Base-by-base conservation (phyloP, 1,140 invertebrate species). In the Euglossa dilemma region DNA sequence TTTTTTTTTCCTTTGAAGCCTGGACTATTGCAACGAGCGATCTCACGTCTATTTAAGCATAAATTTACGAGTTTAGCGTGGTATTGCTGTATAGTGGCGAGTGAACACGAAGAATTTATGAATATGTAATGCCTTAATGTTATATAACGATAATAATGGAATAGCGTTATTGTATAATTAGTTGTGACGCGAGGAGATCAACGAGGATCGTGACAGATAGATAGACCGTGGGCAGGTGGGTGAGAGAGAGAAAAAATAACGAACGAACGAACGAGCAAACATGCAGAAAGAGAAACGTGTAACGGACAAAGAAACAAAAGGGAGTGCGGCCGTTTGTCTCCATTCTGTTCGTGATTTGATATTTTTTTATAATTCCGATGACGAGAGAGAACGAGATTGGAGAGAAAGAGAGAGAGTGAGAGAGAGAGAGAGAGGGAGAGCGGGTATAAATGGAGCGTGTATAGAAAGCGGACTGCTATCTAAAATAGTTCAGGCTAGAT, bases 101-200 rank as follows among this genome's bases (percentile, higher is more conserved):
- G 84, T 88, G 90, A 87, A 70, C 72, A 56, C 54, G 82, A 79
- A 91, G 88, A 91, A 92, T 90, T 93, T 92, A 93, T 93, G 92
- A 93, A 93, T 92, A 94, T 94, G 90, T 94, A 94, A 93, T 94
- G 93, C 93, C 93, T 94, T 94, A 94, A 94, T 93, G 92, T 93
- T 93, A 76, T 82, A 93, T 93, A 74, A 74, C 87, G 91, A 93
- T 94, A 94, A 94, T 93, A 93, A 93, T 91, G 80, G 85, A 36
- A 93, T 93, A 94, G 91, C 91, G 89, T 92, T 93, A 86, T 63
- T 89, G 83, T 92, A 89, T 90, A 88, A 91, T 92, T 91, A 93
- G 90, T 91, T 89, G 79, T 69, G 82, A 91, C 70, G 80, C 59
- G 70, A 85, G 59, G 75, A n/a, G 36, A 74, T 66, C 72, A 56